phyloP scores from a whole-genome alignment of 92 coral and sea anemone genomes.

The Epizoanthus illoricatus region DNA sequence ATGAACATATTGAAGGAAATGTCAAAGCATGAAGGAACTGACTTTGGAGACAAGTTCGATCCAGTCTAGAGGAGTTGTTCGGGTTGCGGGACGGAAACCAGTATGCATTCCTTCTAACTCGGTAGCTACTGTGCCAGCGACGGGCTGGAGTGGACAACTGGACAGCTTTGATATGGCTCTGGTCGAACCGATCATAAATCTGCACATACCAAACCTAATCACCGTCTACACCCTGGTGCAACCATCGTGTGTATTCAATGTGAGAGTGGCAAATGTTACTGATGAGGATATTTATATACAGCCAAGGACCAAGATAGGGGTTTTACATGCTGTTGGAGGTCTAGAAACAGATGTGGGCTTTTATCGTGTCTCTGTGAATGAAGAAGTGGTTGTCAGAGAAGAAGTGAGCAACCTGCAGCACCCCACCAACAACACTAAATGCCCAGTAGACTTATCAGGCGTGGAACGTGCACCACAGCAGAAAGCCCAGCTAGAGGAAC shows the following conservation, averaged over 20 bases:
- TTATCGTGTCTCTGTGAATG: no score
- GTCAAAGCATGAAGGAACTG: slow-evolving; percentile 23
- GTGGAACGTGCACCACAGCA: no score
- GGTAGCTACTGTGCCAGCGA: slow-evolving; percentile 49
- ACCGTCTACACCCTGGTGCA: slow-evolving; percentile 46
- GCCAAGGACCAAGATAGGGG: background rate
- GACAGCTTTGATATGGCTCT: slow-evolving; percentile 27
- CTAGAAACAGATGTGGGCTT: no score
- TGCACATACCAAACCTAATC: slow-evolving; percentile 33
- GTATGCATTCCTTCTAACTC: slow-evolving; percentile 48
- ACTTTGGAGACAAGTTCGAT: background rate
- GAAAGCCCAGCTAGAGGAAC: no score
- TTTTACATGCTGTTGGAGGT: no score
- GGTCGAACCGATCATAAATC: slow-evolving; percentile 51
- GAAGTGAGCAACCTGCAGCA: no score
- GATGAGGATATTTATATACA: slow-evolving; percentile 64
- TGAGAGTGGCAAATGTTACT: slow-evolving; percentile 59
- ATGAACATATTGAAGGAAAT: slow-evolving; percentile 58
- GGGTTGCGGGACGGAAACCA: slow-evolving; percentile 42
- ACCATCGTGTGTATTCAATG: slow-evolving; percentile 35
- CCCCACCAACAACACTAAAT: no score
- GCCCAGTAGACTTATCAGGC: no score
- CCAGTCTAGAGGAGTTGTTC: slow-evolving; percentile 48
- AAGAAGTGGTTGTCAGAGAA: no score
- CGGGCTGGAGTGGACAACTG: slow-evolving; percentile 35